phyloP scores from a whole-genome alignment of 2,113 vertebrate genomes.

The Hippocampus mohnikei region DNA sequence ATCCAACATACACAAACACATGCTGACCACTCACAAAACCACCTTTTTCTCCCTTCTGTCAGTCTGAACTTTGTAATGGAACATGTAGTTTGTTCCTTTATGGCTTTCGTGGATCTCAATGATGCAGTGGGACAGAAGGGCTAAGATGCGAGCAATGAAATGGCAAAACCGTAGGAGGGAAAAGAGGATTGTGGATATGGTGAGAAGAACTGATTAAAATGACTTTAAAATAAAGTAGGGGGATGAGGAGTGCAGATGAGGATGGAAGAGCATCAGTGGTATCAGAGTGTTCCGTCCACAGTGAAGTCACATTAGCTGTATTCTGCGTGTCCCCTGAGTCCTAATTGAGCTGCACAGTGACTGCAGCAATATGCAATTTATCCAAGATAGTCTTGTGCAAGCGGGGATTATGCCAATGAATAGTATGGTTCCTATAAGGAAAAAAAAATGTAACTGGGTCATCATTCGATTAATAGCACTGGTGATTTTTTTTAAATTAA shows the following conservation, averaged over 20 bases:
- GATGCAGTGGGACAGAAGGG: conserved; percentile 35
- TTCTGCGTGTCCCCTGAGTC: conserved; percentile 18
- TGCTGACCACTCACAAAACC: conserved; percentile 24
- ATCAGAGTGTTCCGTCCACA: conserved; percentile 10
- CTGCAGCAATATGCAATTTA: neutral
- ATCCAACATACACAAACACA: conserved; percentile 36
- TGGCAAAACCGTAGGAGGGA: conserved; percentile 7
- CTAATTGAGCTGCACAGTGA: conserved; percentile 24
- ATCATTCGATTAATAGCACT: no score
- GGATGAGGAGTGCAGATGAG: conserved; percentile 19
- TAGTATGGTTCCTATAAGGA: neutral
- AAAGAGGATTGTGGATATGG: conserved; percentile 24
- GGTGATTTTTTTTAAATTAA: no score
- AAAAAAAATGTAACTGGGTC: neutral
- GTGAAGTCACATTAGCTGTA: conserved; percentile 29
- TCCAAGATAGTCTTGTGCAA: neutral
- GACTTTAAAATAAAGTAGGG: conserved; percentile 10
- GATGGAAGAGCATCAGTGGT: neutral
- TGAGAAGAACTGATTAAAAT: conserved; percentile 21
- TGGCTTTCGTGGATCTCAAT: conserved; percentile 54
- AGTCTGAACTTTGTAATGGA: conserved; percentile 44
- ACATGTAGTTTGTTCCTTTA: conserved; percentile 26
- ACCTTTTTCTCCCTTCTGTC: conserved; percentile 27
- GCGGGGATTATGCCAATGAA: neutral
- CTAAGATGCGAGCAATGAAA: conserved; percentile 36